These are phyloP conservation scores for Pitangus sulphuratus DNA, from an alignment of 2,797 vertebrate genomes.

Conservation along the genomic window DNA sequence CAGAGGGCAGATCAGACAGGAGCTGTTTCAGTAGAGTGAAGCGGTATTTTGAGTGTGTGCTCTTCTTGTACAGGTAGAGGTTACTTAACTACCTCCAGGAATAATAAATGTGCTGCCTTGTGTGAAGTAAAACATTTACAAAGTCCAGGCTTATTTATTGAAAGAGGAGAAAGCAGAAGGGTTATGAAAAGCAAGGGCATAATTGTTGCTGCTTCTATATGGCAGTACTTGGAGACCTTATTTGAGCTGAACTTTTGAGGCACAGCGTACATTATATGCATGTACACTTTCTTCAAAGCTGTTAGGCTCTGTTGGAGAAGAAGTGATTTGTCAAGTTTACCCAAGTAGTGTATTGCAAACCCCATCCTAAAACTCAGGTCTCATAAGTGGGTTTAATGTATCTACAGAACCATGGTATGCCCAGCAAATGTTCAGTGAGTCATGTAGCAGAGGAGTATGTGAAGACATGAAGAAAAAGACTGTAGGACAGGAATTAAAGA, in stretches of 20 bases:
- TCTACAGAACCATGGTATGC: neutral
- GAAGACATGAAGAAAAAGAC: neutral
- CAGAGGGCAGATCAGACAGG: neutral
- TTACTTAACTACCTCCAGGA: neutral
- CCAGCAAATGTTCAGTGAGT: neutral
- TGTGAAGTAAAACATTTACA: neutral
- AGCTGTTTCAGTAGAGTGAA: neutral
- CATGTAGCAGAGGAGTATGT: neutral
- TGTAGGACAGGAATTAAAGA: neutral
- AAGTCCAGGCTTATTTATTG: neutral
- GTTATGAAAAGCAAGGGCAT: neutral
- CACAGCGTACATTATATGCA: rapidly evolving
- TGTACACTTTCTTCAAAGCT: neutral
- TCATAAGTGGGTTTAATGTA: rapidly evolving
- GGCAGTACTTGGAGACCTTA: neutral
- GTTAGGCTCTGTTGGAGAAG: neutral
- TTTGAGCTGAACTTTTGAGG: neutral
- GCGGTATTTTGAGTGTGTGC: neutral
- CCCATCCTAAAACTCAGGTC: neutral
- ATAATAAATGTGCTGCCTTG: neutral
- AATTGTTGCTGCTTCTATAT: neutral
- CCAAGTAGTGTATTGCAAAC: neutral
- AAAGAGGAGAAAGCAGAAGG: neutral
- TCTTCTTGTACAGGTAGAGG: neutral
- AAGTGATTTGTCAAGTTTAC: neutral